Evolutionary conservation across 1,140 invertebrate species (phyloP), one percentile per base, ranked within the genome.

Genomic region (Conus ventricosus): DNA sequence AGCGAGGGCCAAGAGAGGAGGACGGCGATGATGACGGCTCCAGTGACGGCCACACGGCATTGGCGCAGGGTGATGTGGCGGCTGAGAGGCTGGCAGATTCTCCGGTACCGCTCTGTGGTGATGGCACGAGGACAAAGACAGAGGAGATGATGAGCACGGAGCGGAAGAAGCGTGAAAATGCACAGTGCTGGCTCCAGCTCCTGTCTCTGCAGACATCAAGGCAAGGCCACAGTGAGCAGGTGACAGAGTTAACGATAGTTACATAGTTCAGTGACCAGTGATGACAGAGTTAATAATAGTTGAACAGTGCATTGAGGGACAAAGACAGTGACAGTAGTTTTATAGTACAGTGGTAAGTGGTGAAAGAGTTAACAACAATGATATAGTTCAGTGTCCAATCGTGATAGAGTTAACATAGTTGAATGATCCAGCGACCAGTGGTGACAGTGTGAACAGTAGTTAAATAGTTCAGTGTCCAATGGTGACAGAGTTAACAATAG

Each of bases 71-170:
- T 88, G 25, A 91, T 90, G 63, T 91, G 91, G 23, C 53, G 81
- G 25, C 88, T 86, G 13, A 91, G 86, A 3, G 92, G 92, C 17
- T 89, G 76, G 20, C 87, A 88, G 57, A 92, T 90, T 67, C 89
- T 89, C 13, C 88, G 85, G 55, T 90, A 91, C 60, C 92, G 85
- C 39, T 92, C 92, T 6, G 89, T 89, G 53, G 91, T 91, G 75
- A 92, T 92, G 86, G 89, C 89, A 92, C 87, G n/a, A 92, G 87
- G 54, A 89, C 89, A 60, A 88, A 89, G 20, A 87, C 89, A 6
- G 91, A 91, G 63, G 88, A 87, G 25, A 91, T 80, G 17, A 87
- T 71, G 7, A 86, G 76, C 51, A 91, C 80, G 54, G 87, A 89
- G 23, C 90, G 75, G 57, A 92, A 67, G 39, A 91, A 91, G 20